These are phyloP conservation scores for Limonius californicus DNA, from an alignment of 1,140 invertebrate genomes.

Conservation along the genomic window DNA sequence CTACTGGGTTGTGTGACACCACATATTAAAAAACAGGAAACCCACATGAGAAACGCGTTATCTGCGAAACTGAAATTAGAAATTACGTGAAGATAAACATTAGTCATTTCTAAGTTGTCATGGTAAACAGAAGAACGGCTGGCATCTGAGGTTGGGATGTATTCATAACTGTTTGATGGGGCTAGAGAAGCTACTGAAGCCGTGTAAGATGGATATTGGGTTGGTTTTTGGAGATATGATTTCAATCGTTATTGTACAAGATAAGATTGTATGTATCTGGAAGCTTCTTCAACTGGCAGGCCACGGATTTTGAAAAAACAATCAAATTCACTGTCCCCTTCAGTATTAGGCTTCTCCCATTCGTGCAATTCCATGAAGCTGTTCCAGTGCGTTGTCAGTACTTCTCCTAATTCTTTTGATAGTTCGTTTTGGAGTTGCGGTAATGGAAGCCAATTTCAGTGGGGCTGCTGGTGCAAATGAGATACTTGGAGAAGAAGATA, in stretches of 20 bases:
- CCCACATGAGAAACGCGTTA: background rate
- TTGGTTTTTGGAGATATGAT: background rate
- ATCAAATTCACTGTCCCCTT: conserved; percentile 19
- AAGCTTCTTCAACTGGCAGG: background rate
- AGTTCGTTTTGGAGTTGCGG: background rate
- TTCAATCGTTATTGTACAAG: conserved; percentile 1
- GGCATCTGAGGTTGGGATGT: background rate
- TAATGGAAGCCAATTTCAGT: background rate
- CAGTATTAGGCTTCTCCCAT: background rate
- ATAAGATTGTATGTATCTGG: background rate
- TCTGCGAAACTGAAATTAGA: conserved; percentile 3
- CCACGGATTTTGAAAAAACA: conserved; percentile 20
- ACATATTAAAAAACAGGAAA: background rate
- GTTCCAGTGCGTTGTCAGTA: background rate
- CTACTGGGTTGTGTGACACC: background rate
- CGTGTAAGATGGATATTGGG: background rate
- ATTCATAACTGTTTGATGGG: background rate
- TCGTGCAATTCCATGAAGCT: background rate
- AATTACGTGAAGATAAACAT: background rate
- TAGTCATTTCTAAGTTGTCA: background rate
- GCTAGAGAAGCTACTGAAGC: background rate
- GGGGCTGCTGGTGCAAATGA: conserved; percentile 1
- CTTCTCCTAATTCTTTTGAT: conserved; percentile 8
- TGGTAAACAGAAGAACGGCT: background rate
- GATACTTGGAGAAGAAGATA: too few species aligned